Conservation (phyloP, 2,113 vertebrate species). For the Apeltes quadracus region DNA sequence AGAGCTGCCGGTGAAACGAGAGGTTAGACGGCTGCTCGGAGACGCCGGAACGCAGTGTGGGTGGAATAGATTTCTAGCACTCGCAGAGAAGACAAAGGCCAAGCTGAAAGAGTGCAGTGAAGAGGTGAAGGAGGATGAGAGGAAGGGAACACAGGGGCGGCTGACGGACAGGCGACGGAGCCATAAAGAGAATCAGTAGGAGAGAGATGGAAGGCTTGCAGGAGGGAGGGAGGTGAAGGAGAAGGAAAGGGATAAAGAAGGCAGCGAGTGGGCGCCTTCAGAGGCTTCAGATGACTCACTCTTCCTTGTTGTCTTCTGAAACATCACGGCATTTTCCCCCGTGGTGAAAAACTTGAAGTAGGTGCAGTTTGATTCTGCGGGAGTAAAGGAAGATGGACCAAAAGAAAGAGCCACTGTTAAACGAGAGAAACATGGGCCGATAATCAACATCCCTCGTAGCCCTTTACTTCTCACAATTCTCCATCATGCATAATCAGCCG, state of each 20-base stretch:
- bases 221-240: not conserved
- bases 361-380: slow-evolving; percentile 87
- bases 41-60: slow-evolving; percentile 57
- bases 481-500: slow-evolving; percentile 52
- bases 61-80: slow-evolving; percentile 64
- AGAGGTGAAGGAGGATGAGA: slow-evolving; percentile 33
- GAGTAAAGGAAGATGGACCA: not conserved
- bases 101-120: slow-evolving; percentile 36
- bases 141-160: not conserved
- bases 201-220: not conserved
- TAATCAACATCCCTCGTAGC: slow-evolving; percentile 11
- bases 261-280: slow-evolving; percentile 37
- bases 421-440: not conserved
- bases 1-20: slow-evolving; percentile 53
- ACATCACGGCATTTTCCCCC: slow-evolving; percentile 84
- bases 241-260: not conserved
- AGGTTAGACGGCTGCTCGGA: slow-evolving; percentile 62
- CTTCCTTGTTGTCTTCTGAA: slow-evolving; percentile 87
- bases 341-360: slow-evolving; percentile 93
- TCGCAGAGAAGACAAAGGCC: slow-evolving; percentile 56
- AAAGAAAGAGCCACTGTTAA: slow-evolving; percentile 4
- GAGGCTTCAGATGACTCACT: too few species aligned
- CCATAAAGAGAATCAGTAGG: not conserved
- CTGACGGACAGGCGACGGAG: not conserved
- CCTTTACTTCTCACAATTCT: slow-evolving; percentile 33